Evolutionary conservation across 2,113 vertebrate species (phyloP).

Genomic region (Leucopsar rothschildi): DNA sequence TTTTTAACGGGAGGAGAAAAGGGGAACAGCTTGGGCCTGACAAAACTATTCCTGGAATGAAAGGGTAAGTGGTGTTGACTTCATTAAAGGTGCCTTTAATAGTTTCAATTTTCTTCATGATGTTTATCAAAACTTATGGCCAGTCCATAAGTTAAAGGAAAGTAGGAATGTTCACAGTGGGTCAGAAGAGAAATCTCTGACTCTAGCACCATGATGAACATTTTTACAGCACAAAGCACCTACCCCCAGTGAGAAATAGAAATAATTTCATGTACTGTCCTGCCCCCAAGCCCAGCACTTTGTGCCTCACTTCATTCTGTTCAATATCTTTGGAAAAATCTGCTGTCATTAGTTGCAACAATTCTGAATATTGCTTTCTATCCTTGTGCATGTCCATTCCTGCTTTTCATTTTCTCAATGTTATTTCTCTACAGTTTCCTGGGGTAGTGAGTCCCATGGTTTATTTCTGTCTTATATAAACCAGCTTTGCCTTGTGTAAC

Average conservation of each 20-base stretch:
- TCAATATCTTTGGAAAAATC: neutral
- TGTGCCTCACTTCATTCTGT: neutral
- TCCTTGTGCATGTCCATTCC: neutral
- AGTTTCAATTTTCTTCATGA: neutral
- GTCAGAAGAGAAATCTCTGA: neutral
- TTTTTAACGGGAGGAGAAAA: neutral
- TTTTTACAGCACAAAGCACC: neutral
- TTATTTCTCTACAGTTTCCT: neutral
- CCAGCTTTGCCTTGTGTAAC: neutral
- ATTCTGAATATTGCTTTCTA: neutral
- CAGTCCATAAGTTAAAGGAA: neutral
- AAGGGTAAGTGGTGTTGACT: neutral
- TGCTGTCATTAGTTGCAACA: neutral
- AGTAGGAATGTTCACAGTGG: neutral
- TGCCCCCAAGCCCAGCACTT: neutral
- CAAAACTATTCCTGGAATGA: neutral
- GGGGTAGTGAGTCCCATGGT: neutral
- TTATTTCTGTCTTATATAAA: neutral
- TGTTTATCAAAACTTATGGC: neutral
- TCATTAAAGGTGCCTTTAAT: neutral
- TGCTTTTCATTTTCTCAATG: neutral
- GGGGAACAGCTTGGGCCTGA: neutral
- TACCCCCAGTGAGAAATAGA: neutral
- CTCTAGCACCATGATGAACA: neutral
- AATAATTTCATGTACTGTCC: neutral